These are phyloP conservation scores for Premnoplex brunnescens DNA, from an alignment of 2,797 vertebrate genomes.

Conservation along the genomic window DNA sequence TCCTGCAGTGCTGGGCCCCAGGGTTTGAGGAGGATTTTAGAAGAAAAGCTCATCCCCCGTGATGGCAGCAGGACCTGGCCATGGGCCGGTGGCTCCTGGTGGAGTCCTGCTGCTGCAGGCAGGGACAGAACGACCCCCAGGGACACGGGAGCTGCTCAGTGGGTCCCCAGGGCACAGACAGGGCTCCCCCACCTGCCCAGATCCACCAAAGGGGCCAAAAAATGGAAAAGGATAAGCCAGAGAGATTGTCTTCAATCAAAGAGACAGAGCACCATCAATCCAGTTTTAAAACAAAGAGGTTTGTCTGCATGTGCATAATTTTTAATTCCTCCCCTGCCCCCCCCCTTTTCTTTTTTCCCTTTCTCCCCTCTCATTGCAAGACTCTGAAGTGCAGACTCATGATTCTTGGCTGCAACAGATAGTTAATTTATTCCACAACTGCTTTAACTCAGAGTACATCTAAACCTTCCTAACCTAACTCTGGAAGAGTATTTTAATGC, in stretches of 20 bases:
- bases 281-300: neutral
- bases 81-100: neutral
- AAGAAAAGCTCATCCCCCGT: neutral
- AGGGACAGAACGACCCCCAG: neutral
- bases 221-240: neutral
- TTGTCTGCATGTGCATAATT: neutral
- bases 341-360: neutral
- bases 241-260: neutral
- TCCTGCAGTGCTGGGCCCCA: accelerated
- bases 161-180: accelerated
- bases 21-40: neutral
- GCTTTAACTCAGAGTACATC: neutral
- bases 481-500: neutral
- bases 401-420: slow-evolving; percentile 39
- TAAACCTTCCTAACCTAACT: slow-evolving; percentile 3
- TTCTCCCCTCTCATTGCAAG: neutral
- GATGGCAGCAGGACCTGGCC: neutral
- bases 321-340: neutral
- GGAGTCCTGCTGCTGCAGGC: neutral
- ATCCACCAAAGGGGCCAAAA: accelerated
- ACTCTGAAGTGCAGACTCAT: neutral
- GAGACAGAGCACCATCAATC: neutral
- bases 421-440: slow-evolving; percentile 13
- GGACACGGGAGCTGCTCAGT: neutral
- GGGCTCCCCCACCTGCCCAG: neutral